Evolutionary conservation across 2,113 vertebrate species (phyloP).

Genomic region (Suricata suricatta): DNA sequence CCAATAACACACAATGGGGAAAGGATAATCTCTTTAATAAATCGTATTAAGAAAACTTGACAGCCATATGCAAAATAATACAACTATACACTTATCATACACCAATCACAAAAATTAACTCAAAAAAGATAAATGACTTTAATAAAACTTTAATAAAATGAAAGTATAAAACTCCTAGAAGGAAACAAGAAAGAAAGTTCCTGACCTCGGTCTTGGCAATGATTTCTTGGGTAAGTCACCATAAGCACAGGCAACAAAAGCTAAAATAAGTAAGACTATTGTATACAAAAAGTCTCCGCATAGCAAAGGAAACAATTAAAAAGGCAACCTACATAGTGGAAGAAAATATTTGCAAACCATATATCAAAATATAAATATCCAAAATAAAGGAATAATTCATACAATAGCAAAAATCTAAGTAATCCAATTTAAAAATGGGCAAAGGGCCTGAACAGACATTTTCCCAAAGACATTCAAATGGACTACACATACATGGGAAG

Average conservation of each 20-base stretch:
- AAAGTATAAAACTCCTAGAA: neutral
- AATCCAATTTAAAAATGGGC: neutral
- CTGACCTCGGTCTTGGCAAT: neutral
- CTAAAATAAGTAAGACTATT: neutral
- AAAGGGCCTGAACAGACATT: neutral
- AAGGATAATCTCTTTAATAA: neutral
- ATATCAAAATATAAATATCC: neutral
- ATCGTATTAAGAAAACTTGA: neutral
- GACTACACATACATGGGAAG: neutral
- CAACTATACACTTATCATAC: neutral
- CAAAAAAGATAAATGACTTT: neutral
- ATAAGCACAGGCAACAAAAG: neutral
- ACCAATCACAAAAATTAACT: neutral
- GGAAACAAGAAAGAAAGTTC: neutral
- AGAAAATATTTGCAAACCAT: neutral
- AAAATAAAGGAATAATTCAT: neutral
- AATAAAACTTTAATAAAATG: neutral
- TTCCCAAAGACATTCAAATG: neutral
- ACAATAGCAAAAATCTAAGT: neutral
- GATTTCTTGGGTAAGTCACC: neutral
- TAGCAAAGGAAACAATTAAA: neutral
- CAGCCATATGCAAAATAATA: neutral
- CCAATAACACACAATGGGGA: neutral
- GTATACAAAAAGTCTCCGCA: neutral
- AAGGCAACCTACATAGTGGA: neutral